phyloP scores from a whole-genome alignment of 1,140 invertebrate species.

The Trigoniulus corallinus region DNA sequence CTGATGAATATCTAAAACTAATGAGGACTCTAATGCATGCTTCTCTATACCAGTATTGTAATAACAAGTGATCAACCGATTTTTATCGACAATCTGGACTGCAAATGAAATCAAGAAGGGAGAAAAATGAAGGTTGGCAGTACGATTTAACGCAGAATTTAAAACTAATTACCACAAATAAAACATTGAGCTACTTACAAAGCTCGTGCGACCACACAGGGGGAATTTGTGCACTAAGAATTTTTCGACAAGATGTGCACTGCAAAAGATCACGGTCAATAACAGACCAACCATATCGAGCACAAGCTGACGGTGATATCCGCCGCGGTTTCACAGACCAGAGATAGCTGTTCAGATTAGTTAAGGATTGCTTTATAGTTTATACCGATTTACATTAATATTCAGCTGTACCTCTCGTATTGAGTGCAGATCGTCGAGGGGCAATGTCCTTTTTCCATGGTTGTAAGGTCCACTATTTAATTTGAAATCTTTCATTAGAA shows the following conservation, averaged over 20 bases:
- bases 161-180: background rate
- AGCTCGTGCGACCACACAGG: background rate
- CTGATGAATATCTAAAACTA: too few relatives aligned
- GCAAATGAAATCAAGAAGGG: too few relatives aligned
- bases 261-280: background rate
- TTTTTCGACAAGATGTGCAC: background rate
- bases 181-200: background rate
- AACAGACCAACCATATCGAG: background rate
- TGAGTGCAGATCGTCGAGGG: background rate
- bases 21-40: too few relatives aligned
- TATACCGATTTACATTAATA: background rate
- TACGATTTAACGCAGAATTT: too few relatives aligned
- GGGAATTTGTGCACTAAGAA: background rate
- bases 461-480: background rate
- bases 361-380: background rate
- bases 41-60: too few relatives aligned
- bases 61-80: too few relatives aligned
- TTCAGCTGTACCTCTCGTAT: too few relatives aligned
- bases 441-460: background rate
- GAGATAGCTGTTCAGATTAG: background rate
- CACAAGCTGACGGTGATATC: background rate
- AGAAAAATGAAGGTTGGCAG: too few relatives aligned
- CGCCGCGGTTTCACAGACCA: background rate
- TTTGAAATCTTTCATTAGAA: background rate
- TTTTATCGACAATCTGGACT: too few relatives aligned